Base-by-base conservation (phyloP, 2,797 vertebrate species). In the Erpetoichthys calabaricus region DNA sequence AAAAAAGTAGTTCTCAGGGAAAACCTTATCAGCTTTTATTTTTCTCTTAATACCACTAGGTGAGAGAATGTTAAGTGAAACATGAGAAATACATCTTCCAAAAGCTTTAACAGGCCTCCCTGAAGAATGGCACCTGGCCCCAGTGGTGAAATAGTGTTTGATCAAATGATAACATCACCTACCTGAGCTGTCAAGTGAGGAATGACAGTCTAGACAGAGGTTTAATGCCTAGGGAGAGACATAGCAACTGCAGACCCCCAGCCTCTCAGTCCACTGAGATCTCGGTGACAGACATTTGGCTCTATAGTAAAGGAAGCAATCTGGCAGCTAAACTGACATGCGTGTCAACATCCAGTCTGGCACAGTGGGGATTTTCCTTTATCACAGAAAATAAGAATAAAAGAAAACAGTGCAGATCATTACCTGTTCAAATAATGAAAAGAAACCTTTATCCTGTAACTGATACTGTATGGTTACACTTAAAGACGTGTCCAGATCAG, bases 11-110 rank as follows among this genome's bases (percentile, higher is more conserved):
- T 50, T 50, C 67, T 63, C 55, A 49, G 67, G 64, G 67, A 70
- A 8, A 69, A 57, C n/a, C 42, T 73, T 66, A 73, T 71, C 63
- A 44, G 56, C 65, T 64, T 50, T 45, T 58, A 66, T 68, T 71
- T 66, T 62, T n/a, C 56, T 69, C 69, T 75, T 64, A 66, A 55
- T 68, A 71, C 51, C 1, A 47, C 68, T 71, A 73, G 62, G 66
- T 73, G 72, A 77, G 66, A 63, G 55, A 47, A 62, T 75, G 68
- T 69, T 67, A 68, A 73, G 59, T 7, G 7, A 76, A 71, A 68
- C 2, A 5, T 65, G 55, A 71, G 51, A 58, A 69, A 57, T 56
- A 52, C 41, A 45, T n/a, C 8, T 2, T 63, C 25, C 54, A 53
- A 67, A 68, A 69, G 54, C 63, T 59, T 57, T 55, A 59, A 50